Conservation (phyloP, 2,888 invertebrate species). For the Schizotus pectinicornis region DNA sequence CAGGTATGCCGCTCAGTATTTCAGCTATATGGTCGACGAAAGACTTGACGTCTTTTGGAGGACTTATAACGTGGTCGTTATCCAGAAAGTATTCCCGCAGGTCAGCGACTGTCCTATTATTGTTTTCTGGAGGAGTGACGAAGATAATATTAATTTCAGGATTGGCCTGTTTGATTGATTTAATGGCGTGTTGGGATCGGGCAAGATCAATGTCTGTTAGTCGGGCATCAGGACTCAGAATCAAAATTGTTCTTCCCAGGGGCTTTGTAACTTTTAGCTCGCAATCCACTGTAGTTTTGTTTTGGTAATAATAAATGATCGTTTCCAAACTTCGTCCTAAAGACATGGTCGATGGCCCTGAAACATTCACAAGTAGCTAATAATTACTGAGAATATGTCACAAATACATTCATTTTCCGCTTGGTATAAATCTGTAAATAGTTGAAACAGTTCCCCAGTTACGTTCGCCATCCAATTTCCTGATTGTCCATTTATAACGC, state of each 20-base stretch:
- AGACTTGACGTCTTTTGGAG: conserved; percentile 39
- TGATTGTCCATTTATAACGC: conserved; percentile 68
- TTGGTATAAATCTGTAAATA: conserved; percentile 52
- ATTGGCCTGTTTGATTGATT: conserved; percentile 58
- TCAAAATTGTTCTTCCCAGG: conserved; percentile 61
- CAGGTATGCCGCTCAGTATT: conserved; percentile 48
- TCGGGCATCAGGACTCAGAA: conserved; percentile 55
- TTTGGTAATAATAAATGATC: conserved; percentile 59
- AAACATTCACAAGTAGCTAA: conserved; percentile 31
- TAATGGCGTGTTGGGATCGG: conserved; percentile 57
- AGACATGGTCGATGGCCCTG: conserved; percentile 64
- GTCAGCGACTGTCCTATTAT: conserved; percentile 42
- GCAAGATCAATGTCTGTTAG: conserved; percentile 59
- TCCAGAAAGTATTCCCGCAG: conserved; percentile 60
- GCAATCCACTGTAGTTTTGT: conserved; percentile 58
- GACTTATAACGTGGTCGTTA: conserved; percentile 60
- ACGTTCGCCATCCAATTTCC: conserved; percentile 67
- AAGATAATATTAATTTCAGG: conserved; percentile 65
- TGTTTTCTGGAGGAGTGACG: conserved; percentile 55
- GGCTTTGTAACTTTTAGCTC: conserved; percentile 52
- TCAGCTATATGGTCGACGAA: conserved; percentile 46
- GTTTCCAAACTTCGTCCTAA: conserved; percentile 61
- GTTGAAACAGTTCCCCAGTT: conserved; percentile 62
- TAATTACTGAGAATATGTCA: conserved; percentile 2
- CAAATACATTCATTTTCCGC: conserved; percentile 11